Evolutionary conservation across 2,888 invertebrate species (phyloP).

Genomic region (Caenorhabditis zanzibari): DNA sequence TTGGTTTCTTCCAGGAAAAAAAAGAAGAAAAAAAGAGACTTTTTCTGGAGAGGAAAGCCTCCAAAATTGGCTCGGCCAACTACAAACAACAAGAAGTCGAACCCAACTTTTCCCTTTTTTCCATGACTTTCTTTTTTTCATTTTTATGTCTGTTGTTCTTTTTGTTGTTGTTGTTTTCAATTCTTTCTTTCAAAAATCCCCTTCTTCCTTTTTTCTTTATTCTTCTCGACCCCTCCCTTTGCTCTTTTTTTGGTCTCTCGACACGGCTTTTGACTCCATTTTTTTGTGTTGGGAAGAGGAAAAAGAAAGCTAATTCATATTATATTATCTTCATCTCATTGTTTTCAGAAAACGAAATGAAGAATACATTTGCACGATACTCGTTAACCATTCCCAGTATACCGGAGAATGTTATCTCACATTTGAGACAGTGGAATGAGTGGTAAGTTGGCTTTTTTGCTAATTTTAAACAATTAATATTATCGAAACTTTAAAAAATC

Average conservation of each 20-base stretch:
- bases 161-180: conserved; percentile 55
- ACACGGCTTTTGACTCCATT: neutral
- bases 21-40: conserved; percentile 10
- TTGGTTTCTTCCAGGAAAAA: conserved; percentile 28
- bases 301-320: neutral
- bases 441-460: conserved; percentile 58
- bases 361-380: conserved; percentile 71
- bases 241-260: neutral
- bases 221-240: neutral
- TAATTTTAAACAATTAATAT: neutral
- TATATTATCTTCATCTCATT: neutral
- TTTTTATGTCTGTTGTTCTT: conserved; percentile 56
- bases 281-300: neutral
- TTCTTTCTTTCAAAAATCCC: conserved; percentile 16
- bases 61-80: conserved; percentile 35
- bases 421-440: conserved; percentile 72
- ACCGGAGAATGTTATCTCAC: conserved; percentile 71
- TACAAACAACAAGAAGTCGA: neutral
- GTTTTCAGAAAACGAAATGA: conserved; percentile 52
- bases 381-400: conserved; percentile 72
- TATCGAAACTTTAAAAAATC: no score
- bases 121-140: neutral
- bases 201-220: neutral
- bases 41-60: conserved; percentile 3
- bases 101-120: conserved; percentile 3